Evolutionary conservation across 2,113 vertebrate species (phyloP).

Genomic region (Lathamus discolor): DNA sequence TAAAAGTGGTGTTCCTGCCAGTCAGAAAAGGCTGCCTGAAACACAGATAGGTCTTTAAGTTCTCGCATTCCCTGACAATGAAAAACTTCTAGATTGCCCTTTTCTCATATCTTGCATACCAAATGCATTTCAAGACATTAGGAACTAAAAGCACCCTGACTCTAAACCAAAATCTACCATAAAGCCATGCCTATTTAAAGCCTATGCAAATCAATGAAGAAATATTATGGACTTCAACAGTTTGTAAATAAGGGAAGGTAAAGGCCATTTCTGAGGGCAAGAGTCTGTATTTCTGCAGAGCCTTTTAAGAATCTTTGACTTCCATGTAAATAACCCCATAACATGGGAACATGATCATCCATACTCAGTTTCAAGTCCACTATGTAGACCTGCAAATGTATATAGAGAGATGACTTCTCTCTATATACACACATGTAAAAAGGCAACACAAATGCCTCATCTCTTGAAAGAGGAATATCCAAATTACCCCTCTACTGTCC

Average conservation of each 20-base stretch:
- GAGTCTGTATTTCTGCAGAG: background rate
- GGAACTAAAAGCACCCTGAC: background rate
- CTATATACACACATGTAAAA: background rate
- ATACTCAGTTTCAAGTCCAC: background rate
- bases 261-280: background rate
- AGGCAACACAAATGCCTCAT: background rate
- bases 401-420: background rate
- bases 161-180: background rate
- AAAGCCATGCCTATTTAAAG: background rate
- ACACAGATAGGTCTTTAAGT: background rate
- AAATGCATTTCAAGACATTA: background rate
- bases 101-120: background rate
- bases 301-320: background rate
- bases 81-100: background rate
- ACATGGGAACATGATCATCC: background rate
- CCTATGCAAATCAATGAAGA: rapidly evolving
- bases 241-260: background rate
- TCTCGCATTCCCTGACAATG: background rate
- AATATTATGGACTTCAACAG: rapidly evolving
- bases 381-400: rapidly evolving
- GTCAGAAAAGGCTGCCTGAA: background rate
- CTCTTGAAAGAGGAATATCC: background rate
- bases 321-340: background rate
- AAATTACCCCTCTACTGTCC: background rate
- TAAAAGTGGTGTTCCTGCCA: background rate